Evolutionary conservation across 2,888 invertebrate species (phyloP).

Genomic region (Ormyrus labotus): DNA sequence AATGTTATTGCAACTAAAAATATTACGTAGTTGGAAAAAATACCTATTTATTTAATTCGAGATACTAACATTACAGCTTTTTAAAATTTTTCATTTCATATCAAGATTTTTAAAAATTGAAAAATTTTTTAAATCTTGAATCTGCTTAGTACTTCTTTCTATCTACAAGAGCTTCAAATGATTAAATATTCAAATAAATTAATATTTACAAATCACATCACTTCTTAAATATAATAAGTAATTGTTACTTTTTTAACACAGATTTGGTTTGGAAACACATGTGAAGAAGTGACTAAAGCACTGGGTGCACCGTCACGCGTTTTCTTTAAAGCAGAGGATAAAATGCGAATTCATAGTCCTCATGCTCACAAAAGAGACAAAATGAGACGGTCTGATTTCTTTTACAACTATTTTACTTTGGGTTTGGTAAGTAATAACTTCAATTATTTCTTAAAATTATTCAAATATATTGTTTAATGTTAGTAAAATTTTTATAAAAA

Average conservation of each 20-base stretch:
- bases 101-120: no score
- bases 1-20: no score
- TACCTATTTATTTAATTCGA: no score
- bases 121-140: not conserved
- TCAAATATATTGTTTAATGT: not conserved
- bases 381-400: conserved; percentile 93
- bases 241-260: not conserved
- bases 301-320: conserved; percentile 94
- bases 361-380: conserved; percentile 87
- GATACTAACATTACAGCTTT: no score
- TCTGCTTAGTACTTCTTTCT: not conserved
- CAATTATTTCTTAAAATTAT: not conserved
- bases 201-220: not conserved
- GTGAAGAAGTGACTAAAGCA: conserved; percentile 91
- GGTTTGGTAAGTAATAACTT: conserved; percentile 84
- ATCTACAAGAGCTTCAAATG: not conserved
- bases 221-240: not conserved
- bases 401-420: conserved; percentile 98
- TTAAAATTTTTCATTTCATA: no score
- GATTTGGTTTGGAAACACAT: conserved; percentile 88
- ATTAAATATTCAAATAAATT: not conserved
- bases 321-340: conserved; percentile 99
- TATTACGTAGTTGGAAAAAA: no score
- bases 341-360: conserved; percentile 98
- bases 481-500: not conserved